These are phyloP conservation scores for Apteryx mantelli DNA, from an alignment of 2,113 vertebrate species.

Conservation along the genomic window DNA sequence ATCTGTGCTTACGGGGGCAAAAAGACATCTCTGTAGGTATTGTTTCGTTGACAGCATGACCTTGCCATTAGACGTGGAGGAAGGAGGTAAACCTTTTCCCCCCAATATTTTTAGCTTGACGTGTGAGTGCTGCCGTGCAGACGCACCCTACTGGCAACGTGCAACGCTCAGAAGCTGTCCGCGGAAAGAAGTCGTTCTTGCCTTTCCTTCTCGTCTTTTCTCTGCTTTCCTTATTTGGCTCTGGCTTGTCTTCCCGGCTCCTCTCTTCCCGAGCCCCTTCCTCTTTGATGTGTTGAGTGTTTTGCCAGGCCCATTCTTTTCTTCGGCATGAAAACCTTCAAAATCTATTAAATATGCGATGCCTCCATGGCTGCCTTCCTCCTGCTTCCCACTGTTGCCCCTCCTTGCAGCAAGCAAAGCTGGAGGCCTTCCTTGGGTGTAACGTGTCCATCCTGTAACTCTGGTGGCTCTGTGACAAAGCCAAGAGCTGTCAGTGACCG, in stretches of 20 bases:
- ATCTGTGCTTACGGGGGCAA: neutral
- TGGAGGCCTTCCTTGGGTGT: neutral
- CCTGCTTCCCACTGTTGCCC: neutral
- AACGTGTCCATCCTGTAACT: neutral
- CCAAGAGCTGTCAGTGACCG: neutral
- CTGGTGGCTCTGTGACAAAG: neutral
- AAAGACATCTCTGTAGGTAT: too few species aligned
- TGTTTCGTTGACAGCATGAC: neutral
- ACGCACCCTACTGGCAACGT: neutral
- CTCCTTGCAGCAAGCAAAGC: neutral
- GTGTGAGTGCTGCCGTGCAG: neutral
- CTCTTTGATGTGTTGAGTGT: neutral
- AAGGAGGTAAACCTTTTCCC: neutral
- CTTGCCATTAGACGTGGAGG: too few species aligned
- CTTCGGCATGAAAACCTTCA: neutral
- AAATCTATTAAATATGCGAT: neutral
- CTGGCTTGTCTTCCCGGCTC: neutral
- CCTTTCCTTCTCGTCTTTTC: too few species aligned
- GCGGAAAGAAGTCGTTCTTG: too few species aligned
- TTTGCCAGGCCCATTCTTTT: neutral
- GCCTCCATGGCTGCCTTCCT: rapidly evolving
- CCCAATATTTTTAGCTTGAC: neutral
- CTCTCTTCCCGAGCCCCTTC: neutral
- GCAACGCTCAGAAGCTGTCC: neutral
- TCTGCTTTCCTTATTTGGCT: too few species aligned